Percentiles rank a stretch among this genome's conserved stretches.
Evolutionary conservation across 2,888 invertebrate species (phyloP).

Genomic region (Tanypteryx hageni): DNA sequence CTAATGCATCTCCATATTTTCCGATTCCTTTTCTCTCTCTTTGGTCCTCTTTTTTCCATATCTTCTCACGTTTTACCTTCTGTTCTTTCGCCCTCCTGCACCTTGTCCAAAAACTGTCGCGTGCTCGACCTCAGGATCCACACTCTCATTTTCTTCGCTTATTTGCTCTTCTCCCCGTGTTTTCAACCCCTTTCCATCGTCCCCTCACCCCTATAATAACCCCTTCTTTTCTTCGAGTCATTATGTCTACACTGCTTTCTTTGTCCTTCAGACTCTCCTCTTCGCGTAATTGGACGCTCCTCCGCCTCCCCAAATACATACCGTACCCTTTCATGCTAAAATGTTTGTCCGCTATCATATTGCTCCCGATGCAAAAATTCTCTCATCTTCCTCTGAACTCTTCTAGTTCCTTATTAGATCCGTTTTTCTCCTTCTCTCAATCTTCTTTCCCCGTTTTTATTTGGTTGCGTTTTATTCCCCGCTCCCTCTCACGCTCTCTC

Average conservation of each 20-base stretch:
- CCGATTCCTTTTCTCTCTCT: not conserved
- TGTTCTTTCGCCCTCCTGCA: not conserved
- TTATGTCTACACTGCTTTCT: not conserved
- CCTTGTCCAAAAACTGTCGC: not conserved
- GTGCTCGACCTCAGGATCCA: not conserved
- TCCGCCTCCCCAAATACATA: not conserved
- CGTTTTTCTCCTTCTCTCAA: not conserved
- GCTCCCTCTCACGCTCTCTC: not conserved
- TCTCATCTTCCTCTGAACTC: not conserved
- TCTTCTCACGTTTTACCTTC: not conserved
- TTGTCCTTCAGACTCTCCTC: not conserved
- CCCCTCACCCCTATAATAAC: too few species aligned
- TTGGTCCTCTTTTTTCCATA: not conserved
- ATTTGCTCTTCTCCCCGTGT: not conserved
- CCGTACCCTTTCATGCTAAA: not conserved
- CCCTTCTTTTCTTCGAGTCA: not conserved
- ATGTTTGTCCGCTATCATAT: too few species aligned
- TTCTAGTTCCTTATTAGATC: not conserved
- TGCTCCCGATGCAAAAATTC: not conserved
- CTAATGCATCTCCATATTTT: not conserved
- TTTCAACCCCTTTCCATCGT: not conserved
- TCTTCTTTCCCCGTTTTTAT: not conserved
- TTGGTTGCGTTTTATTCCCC: not conserved
- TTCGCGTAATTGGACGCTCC: conserved; percentile 3
- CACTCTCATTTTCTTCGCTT: not conserved